A percentile compares a stretch with the other conserved stretches of the same genome.
Evolutionary conservation across 2,888 invertebrate species (phyloP).

Genomic region (Perizoma flavofasciatum): DNA sequence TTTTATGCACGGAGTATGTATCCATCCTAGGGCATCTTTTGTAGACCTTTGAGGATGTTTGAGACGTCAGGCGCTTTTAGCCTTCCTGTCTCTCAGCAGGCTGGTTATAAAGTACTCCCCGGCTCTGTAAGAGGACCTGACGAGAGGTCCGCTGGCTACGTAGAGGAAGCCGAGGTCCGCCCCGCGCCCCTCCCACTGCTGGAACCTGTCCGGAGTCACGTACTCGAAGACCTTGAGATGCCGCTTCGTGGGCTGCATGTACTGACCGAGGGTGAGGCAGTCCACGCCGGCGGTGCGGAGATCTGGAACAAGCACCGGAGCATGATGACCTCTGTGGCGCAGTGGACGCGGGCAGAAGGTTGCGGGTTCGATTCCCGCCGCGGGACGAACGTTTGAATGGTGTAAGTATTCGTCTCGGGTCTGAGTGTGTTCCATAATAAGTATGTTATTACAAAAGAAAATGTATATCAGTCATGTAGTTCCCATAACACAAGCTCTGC

Average conservation of each 20-base stretch:
- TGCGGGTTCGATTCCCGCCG: too few species aligned
- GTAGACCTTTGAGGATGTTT: neutral
- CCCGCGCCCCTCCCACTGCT: conserved; percentile 93
- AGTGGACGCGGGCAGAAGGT: too few species aligned
- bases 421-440: too few species aligned
- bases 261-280: conserved; percentile 98
- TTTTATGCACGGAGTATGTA: too few species aligned
- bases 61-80: conserved; percentile 60
- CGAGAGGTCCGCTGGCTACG: conserved; percentile 98
- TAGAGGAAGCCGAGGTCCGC: conserved; percentile 95
- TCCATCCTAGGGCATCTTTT: too few species aligned
- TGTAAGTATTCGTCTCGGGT: too few species aligned
- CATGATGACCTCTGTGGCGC: too few species aligned
- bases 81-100: conserved; percentile 86
- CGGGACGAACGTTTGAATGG: too few species aligned
- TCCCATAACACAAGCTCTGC: too few species aligned
- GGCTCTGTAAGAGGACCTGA: conserved; percentile 98
- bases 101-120: conserved; percentile 96
- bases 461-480: too few species aligned
- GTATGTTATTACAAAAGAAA: too few species aligned
- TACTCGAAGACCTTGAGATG: conserved; percentile 98
- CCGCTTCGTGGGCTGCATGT: conserved; percentile 99
- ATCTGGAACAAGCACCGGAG: conserved; percentile 79
- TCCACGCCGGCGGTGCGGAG: conserved; percentile 93
- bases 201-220: conserved; percentile 97